Evolutionary conservation across 92 coral and sea anemone species (phyloP).

Genomic region (Diadumene lineata): DNA sequence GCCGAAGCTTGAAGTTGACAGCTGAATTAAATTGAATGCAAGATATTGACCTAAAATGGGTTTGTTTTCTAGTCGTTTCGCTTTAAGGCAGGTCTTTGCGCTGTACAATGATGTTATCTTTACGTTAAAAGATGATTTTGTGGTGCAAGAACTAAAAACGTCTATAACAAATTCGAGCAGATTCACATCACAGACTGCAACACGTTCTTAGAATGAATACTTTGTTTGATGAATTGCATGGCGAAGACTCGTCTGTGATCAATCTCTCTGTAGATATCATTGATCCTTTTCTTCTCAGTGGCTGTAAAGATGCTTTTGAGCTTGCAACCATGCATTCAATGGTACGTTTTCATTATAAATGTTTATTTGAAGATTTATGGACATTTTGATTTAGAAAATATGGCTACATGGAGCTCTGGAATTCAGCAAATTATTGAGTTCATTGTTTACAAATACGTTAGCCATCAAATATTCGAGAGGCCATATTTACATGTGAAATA

Average conservation of each 20-base stretch:
- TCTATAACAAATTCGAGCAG: neutral
- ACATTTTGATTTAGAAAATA: too few species aligned
- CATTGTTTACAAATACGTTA: too few species aligned
- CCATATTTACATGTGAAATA: too few species aligned
- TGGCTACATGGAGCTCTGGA: too few species aligned
- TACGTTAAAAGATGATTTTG: neutral
- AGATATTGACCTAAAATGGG: conserved; percentile 24
- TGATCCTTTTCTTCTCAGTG: conserved; percentile 29
- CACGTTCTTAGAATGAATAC: conserved; percentile 11
- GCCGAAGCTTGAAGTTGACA: neutral
- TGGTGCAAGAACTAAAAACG: neutral
- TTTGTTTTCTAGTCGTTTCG: conserved; percentile 2
- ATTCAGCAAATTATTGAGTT: too few species aligned
- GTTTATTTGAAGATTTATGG: too few species aligned
- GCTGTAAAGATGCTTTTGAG: conserved; percentile 47
- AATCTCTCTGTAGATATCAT: conserved; percentile 26
- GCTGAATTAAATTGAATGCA: neutral
- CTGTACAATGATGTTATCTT: neutral
- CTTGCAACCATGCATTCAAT: conserved; percentile 42
- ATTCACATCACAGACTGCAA: neutral
- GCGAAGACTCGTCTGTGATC: conserved; percentile 11
- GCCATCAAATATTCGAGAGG: too few species aligned
- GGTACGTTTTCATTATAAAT: conserved; percentile 19
- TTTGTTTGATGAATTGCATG: conserved; percentile 19
- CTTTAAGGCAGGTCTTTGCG: neutral